Percentiles rank a stretch among this genome's conserved stretches.
These are phyloP conservation scores for Pasiphila rectangulata DNA, from an alignment of 2,888 invertebrate genomes.

Conservation along the genomic window DNA sequence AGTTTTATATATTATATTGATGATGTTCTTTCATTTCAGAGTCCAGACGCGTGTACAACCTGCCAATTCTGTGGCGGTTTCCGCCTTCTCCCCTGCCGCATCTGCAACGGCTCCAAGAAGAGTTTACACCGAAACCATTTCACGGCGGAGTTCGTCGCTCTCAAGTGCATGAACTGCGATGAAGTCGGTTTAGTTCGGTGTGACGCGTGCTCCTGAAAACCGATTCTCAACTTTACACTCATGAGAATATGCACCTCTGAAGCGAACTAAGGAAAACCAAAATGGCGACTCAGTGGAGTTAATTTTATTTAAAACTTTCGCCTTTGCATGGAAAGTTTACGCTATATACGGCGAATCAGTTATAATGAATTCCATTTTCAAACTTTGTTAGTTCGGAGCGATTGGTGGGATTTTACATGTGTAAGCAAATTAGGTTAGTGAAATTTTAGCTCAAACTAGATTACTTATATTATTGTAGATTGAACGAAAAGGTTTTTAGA, in stretches of 20 bases:
- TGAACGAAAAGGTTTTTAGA: no score
- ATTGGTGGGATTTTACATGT: not conserved
- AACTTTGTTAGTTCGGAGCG: not conserved
- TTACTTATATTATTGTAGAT: no score
- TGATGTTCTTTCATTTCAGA: slow-evolving; percentile 77
- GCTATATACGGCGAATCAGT: no score
- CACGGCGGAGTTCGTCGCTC: slow-evolving; percentile 94
- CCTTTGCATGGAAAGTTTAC: no score
- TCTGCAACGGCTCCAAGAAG: slow-evolving; percentile 98
- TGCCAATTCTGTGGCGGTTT: slow-evolving; percentile 96
- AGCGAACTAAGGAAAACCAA: no score
- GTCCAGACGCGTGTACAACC: slow-evolving; percentile 88
- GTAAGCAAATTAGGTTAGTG: not conserved
- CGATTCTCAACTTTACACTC: not conserved
- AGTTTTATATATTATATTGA: no score
- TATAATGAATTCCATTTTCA: not conserved
- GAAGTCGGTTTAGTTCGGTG: slow-evolving; percentile 96
- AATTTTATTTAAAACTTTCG: not conserved
- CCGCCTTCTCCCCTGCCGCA: slow-evolving; percentile 92
- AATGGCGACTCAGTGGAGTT: no score
- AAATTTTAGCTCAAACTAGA: not conserved
- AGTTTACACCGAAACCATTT: slow-evolving; percentile 96
- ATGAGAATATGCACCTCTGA: no score
- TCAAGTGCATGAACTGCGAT: slow-evolving; percentile 97
- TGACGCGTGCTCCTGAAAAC: slow-evolving; percentile 85